Evolutionary conservation across 2,888 invertebrate species (phyloP), one percentile per base, ranked within the genome.

Genomic region (Octonoba sinensis): DNA sequence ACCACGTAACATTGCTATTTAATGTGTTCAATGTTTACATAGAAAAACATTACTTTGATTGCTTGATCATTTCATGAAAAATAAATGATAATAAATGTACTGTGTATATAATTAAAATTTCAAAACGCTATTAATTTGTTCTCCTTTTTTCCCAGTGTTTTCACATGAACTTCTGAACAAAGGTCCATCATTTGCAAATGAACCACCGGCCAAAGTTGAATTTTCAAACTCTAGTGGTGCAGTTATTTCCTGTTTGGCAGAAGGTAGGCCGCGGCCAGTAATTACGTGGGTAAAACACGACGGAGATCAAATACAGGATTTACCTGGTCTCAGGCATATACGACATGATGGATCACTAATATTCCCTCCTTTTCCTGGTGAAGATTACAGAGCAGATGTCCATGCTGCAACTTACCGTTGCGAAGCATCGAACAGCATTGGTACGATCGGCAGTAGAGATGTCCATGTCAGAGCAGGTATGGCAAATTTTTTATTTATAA

Each of bases 401-500:
- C 97, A 97, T 88, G 96, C 96, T 82, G 95, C 96, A 89, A 94
- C 95, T 83, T 97, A 97, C 90, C 94, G 95, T 86, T 97, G 97
- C 88, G 91, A 95, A 85, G 96, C 96, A 13, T 92, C 93, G 87
- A 97, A 96, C 89, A 92, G 93, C 79, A 95, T 95, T 86, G 97
- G 97, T 84, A 93, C 94, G 22, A 95, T 97, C 86, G 93, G 95
- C 87, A 96, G 96, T 64, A 91, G 96, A 73, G 95, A 96, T 89
- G 96, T 97, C 87, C 95, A 96, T 90, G 96, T 97, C 72, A 91
- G 96, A 91, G 96, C 97, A 90, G 97, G 97, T 97, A 91, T 92
- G 91, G 0, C 15, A 18, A 4, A 54, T 13, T 4, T 0, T n/a
- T 54, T 54, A 15, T n/a, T n/a, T n/a, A n/a, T n/a, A n/a, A n/a